Percentiles rank a stretch among this genome's conserved stretches.
Evolutionary conservation across 2,797 vertebrate species (phyloP).

Genomic region (Onychomys torridus): DNA sequence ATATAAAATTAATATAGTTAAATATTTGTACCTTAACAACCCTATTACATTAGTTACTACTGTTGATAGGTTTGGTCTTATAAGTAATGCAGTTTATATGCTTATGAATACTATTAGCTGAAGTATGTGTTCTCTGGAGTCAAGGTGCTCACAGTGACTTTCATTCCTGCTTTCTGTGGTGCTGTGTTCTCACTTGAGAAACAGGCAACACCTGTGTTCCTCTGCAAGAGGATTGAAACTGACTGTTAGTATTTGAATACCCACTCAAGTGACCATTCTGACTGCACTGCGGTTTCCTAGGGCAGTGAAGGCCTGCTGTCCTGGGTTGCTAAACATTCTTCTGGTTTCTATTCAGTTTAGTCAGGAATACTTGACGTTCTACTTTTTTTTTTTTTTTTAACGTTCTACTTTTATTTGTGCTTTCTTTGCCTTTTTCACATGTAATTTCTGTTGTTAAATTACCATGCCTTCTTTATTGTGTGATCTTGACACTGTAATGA

Average conservation of each 20-base stretch:
- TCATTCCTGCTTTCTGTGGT: not conserved
- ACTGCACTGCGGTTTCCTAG: not conserved
- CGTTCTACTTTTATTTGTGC: not conserved
- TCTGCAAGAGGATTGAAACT: not conserved
- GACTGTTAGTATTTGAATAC: conserved; percentile 28
- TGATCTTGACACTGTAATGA: not conserved
- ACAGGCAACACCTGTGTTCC: not conserved
- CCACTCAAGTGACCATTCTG: not conserved
- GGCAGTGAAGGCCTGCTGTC: not conserved
- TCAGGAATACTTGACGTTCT: conserved; percentile 16
- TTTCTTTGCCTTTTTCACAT: not conserved
- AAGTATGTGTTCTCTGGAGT: not conserved
- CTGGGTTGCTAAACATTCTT: conserved; percentile 37
- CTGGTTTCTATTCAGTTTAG: conserved; percentile 49
- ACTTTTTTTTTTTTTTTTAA: conserved; percentile 7
- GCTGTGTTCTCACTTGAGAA: not conserved
- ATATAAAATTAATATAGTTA: conserved; percentile 35
- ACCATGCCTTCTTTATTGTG: conserved; percentile 23
- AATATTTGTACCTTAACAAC: conserved; percentile 29
- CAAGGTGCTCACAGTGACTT: not conserved
- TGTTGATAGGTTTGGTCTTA: conserved; percentile 22
- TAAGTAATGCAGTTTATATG: conserved; percentile 27
- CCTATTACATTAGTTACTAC: not conserved
- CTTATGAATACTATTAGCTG: not conserved
- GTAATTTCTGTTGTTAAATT: not conserved